Evolutionary conservation across 2,888 invertebrate genomes (phyloP).

Genomic region (Rhagonycha lutea): DNA sequence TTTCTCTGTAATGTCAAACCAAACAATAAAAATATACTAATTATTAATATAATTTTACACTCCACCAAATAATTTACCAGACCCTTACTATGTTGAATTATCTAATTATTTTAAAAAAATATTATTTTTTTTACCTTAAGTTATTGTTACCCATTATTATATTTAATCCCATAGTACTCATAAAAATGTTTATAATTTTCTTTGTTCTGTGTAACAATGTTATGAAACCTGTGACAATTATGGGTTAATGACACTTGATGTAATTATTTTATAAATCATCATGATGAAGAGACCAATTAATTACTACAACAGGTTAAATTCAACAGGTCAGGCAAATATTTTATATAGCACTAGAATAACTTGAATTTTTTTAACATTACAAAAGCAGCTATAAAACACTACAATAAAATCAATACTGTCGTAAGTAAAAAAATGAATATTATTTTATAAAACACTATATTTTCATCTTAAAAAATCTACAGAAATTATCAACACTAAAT

Average conservation of each 20-base stretch:
- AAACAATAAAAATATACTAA: not conserved
- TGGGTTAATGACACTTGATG: not conserved
- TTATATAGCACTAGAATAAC: not conserved
- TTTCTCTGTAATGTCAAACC: no score
- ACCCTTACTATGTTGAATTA: not conserved
- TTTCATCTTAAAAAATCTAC: not conserved
- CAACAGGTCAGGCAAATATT: not conserved
- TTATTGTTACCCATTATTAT: not conserved
- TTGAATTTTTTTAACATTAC: not conserved
- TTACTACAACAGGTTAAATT: not conserved
- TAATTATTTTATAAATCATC: not conserved
- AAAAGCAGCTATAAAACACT: not conserved
- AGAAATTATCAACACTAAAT: constrained; percentile 3
- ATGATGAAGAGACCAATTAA: not conserved
- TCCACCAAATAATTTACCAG: not conserved
- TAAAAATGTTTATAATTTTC: not conserved
- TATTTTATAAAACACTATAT: not conserved
- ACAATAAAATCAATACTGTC: not conserved
- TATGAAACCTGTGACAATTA: not conserved
- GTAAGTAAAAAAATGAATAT: not conserved
- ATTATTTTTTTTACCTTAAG: not conserved
- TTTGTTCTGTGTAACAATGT: not conserved
- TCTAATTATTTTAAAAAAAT: not conserved
- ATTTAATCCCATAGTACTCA: not conserved
- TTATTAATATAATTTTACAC: not conserved